Conservation (phyloP, 2,113 vertebrate species). For the Crotalus horridus region DNA sequence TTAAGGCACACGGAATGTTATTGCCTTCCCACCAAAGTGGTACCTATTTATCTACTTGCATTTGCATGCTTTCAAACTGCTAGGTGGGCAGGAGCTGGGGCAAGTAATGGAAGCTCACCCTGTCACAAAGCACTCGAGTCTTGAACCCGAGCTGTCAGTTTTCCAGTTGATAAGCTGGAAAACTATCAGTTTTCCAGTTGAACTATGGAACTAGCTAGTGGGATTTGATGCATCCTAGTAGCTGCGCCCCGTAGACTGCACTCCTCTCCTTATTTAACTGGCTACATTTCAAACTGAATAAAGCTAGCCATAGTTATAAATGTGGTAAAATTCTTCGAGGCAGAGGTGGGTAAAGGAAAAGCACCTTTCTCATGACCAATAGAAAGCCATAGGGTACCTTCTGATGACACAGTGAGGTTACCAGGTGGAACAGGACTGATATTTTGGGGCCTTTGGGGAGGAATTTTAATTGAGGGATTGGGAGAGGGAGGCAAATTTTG, state of each 20-base stretch:
- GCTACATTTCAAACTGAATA: not conserved
- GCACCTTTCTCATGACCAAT: not conserved
- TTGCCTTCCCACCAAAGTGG: not conserved
- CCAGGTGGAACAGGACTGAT: not conserved
- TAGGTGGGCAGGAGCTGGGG: not conserved
- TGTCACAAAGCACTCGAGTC: not conserved
- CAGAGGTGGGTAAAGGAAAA: not conserved
- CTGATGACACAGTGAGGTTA: not conserved
- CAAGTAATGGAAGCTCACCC: not conserved
- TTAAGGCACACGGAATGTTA: too few species aligned
- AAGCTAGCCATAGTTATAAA: not conserved
- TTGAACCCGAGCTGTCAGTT: not conserved
- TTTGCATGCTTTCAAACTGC: not conserved
- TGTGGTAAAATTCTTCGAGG: not conserved
- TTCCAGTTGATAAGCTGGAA: not conserved
- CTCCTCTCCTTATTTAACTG: not conserved
- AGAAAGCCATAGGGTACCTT: not conserved
- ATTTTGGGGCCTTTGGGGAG: not conserved
- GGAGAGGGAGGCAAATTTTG: not conserved
- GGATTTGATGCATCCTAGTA: not conserved
- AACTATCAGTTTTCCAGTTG: not conserved
- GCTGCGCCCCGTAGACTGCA: not conserved
- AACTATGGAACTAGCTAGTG: not conserved
- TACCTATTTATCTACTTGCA: not conserved
- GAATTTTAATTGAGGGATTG: not conserved